Percentiles rank a stretch among this genome's conserved stretches.
Conservation (phyloP, 30 jellyfish, hydroid and myxozoan genomes). For the Aurelia sp. region DNA sequence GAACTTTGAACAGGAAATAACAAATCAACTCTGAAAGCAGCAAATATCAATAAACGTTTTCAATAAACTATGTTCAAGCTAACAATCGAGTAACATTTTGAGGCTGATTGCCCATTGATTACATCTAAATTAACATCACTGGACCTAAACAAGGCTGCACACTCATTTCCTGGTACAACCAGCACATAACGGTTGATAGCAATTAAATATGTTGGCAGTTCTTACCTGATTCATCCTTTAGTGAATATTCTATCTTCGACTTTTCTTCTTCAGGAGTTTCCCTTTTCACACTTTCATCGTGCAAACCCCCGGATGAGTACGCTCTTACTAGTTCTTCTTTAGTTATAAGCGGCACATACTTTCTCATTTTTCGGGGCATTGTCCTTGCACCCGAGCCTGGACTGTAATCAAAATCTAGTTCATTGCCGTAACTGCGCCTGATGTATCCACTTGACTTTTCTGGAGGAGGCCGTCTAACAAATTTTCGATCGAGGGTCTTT, state of each 20-base stretch:
- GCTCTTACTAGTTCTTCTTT: slow-evolving; percentile 69
- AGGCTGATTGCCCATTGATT: too few species aligned
- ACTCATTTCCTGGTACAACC: too few species aligned
- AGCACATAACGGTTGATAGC: too few species aligned
- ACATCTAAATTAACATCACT: too few species aligned
- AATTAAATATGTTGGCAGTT: too few species aligned
- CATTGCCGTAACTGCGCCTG: slow-evolving; percentile 78
- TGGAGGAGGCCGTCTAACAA: slow-evolving; percentile 69
- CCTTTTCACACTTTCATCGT: slow-evolving; percentile 58
- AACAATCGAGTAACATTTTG: too few species aligned
- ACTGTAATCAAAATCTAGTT: slow-evolving; percentile 62
- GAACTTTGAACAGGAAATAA: too few species aligned
- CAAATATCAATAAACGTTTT: too few species aligned
- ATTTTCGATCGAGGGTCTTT: slow-evolving; percentile 65
- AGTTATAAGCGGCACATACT: slow-evolving; percentile 66
- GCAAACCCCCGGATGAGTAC: slow-evolving; percentile 74
- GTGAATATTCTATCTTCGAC: slow-evolving; percentile 68
- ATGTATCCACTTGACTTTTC: slow-evolving; percentile 67
- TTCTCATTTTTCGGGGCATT: slow-evolving; percentile 79
- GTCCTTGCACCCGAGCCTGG: slow-evolving; percentile 56
- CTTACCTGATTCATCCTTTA: slow-evolving; percentile 58
- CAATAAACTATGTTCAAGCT: too few species aligned
- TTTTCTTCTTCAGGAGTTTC: slow-evolving; percentile 56
- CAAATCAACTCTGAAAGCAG: too few species aligned
- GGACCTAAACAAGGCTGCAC: too few species aligned